These are phyloP conservation scores for Nematostella vectensis DNA, from an alignment of 92 coral and sea anemone genomes.

Conservation along the genomic window DNA sequence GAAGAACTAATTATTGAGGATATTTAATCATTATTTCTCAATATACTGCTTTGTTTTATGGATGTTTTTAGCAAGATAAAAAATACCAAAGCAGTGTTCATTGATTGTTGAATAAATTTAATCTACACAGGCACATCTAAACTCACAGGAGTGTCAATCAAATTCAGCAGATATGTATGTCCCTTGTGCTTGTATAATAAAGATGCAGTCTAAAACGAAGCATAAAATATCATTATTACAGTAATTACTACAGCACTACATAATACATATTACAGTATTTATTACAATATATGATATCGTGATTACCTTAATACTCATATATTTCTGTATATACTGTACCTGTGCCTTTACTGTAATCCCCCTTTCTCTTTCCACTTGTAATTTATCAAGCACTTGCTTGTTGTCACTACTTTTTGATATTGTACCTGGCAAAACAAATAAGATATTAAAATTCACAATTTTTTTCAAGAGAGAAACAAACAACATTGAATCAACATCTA, in stretches of 20 bases:
- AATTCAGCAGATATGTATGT: constrained; percentile 71
- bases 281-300: too few species aligned
- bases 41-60: too few species aligned
- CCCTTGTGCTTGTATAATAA: constrained; percentile 64
- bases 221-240: not conserved
- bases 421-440: constrained; percentile 46
- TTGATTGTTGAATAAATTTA: too few species aligned
- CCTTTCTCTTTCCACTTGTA: constrained; percentile 96
- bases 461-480: not conserved
- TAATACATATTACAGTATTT: too few species aligned
- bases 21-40: too few species aligned
- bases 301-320: too few species aligned
- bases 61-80: too few species aligned
- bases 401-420: constrained; percentile 62
- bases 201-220: constrained; percentile 62
- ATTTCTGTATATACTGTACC: constrained; percentile 36
- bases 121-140: too few species aligned
- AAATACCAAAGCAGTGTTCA: too few species aligned
- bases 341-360: constrained; percentile 98
- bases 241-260: not conserved
- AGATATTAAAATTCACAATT: not conserved
- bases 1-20: too few species aligned
- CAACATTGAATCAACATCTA: too few species aligned
- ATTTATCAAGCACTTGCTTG: constrained; percentile 91
- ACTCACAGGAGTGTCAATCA: constrained; percentile 97